phyloP scores from a whole-genome alignment of 2,888 invertebrate species.

The Belgica antarctica region DNA sequence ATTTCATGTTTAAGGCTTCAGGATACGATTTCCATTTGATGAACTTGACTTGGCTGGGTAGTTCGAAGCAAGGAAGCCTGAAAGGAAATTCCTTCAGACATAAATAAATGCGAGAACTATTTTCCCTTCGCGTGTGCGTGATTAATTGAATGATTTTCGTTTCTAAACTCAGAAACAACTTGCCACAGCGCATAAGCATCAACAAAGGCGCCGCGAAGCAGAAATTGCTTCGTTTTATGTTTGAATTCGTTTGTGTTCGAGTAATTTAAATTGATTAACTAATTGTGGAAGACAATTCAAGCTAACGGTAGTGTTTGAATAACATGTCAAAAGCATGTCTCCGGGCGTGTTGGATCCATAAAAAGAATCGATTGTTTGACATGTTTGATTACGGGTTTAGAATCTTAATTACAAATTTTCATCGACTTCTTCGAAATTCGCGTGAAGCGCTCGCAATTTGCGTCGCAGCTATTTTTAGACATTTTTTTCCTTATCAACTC shows the following conservation, averaged over 20 bases:
- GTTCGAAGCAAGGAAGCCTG: background rate
- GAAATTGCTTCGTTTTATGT: slow-evolving; percentile 13
- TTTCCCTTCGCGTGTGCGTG: slow-evolving; percentile 1
- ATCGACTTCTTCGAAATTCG: background rate
- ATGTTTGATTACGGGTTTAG: background rate
- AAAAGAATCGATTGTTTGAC: background rate
- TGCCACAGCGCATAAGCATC: background rate
- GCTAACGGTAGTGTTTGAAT: background rate
- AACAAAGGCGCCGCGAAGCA: background rate
- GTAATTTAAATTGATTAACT: slow-evolving; percentile 28
- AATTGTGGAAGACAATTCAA: slow-evolving; percentile 1
- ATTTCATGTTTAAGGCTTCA: background rate
- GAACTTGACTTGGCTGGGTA: background rate
- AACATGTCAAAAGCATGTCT: background rate
- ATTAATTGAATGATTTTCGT: background rate
- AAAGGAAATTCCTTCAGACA: too few relatives aligned
- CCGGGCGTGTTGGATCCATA: background rate
- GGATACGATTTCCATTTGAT: background rate
- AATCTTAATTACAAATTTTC: background rate
- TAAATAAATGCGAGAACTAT: too few relatives aligned
- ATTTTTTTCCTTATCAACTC: too few relatives aligned
- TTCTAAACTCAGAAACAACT: background rate
- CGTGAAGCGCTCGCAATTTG: background rate
- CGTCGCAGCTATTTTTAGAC: background rate
- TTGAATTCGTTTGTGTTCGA: too few relatives aligned